Evolutionary conservation across 1,140 invertebrate species (phyloP).

Genomic region (Babylonia areolata): DNA sequence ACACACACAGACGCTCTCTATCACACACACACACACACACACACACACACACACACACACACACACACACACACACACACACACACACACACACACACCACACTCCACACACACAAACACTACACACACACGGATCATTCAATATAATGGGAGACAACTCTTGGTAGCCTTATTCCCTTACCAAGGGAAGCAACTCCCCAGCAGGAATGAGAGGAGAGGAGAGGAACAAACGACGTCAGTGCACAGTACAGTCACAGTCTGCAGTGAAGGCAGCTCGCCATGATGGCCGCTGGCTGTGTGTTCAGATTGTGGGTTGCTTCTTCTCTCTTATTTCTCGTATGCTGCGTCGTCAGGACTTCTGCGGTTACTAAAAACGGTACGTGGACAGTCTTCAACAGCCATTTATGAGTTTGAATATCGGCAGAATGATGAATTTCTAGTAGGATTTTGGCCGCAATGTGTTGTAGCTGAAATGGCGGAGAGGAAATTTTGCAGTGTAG

Average conservation of each 20-base stretch:
- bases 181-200: slow-evolving; percentile 25
- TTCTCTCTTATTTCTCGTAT: not conserved
- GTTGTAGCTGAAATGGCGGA: not conserved
- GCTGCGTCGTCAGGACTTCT: not conserved
- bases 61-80: too few species aligned
- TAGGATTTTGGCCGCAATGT: not conserved
- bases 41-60: too few species aligned
- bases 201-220: not conserved
- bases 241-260: too few species aligned
- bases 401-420: not conserved
- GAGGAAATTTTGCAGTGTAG: not conserved
- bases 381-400: not conserved
- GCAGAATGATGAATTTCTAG: too few species aligned
- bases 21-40: too few species aligned
- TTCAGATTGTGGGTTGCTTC: not conserved
- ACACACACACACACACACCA: too few species aligned
- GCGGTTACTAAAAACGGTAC: not conserved
- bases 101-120: too few species aligned
- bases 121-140: too few species aligned
- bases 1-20: too few species aligned
- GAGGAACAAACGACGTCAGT: not conserved
- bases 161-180: not conserved
- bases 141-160: slow-evolving; percentile 4
- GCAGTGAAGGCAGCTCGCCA: slow-evolving; percentile 1
- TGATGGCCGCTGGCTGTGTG: not conserved